These are phyloP conservation scores for Cosmia pyralina DNA, from an alignment of 2,888 invertebrate species.

Conservation along the genomic window DNA sequence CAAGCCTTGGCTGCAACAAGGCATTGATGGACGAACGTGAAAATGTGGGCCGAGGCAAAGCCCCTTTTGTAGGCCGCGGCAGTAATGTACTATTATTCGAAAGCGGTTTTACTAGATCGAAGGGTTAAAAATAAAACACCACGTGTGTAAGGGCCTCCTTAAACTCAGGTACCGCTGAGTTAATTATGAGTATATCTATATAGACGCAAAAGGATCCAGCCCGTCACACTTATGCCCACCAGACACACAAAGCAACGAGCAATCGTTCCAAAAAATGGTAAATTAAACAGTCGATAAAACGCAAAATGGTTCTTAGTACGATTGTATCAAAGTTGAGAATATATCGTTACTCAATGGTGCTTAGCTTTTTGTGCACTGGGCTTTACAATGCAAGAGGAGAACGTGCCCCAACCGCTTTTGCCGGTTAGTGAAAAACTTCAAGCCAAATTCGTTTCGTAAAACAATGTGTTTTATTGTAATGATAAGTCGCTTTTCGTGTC, in stretches of 20 bases:
- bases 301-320: conserved; percentile 78
- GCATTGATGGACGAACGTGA: too few species aligned
- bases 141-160: conserved; percentile 76
- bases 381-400: conserved; percentile 84
- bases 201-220: conserved; percentile 86
- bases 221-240: conserved; percentile 88
- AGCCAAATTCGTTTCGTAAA: conserved; percentile 70
- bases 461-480: conserved; percentile 61
- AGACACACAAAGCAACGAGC: conserved; percentile 86
- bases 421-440: conserved; percentile 82
- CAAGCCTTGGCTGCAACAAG: too few species aligned
- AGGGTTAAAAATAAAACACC: conserved; percentile 62
- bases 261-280: conserved; percentile 76
- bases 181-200: conserved; percentile 82
- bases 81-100: too few species aligned
- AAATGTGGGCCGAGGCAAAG: too few species aligned
- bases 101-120: background rate
- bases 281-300: conserved; percentile 70
- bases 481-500: background rate
- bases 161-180: conserved; percentile 86
- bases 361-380: conserved; percentile 75
- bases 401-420: conserved; percentile 88
- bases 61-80: too few species aligned
- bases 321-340: conserved; percentile 77
- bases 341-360: conserved; percentile 63